phyloP scores from a whole-genome alignment of 1,140 invertebrate species.

The Anastatus disparis region DNA sequence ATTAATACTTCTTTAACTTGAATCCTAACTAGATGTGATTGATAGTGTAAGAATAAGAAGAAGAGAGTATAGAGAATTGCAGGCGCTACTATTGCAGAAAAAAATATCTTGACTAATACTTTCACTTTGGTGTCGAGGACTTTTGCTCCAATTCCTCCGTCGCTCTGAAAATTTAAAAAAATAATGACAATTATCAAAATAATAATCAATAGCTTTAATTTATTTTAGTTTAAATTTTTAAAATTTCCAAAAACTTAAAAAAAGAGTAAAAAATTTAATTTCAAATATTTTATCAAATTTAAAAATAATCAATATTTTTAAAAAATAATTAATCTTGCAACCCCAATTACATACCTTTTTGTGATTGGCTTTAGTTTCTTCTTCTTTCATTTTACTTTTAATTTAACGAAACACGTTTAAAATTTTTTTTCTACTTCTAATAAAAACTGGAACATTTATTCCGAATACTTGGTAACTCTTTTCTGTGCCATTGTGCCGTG shows the following conservation, averaged over 20 bases:
- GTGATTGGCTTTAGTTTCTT: background rate
- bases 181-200: background rate
- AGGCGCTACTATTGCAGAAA: conserved; percentile 48
- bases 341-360: conserved; percentile 25
- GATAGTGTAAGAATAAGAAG: conserved; percentile 45
- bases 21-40: conserved; percentile 37
- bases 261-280: background rate
- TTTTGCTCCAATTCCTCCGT: conserved; percentile 2
- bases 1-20: conserved; percentile 25
- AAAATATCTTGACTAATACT: conserved; percentile 45
- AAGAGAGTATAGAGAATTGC: conserved; percentile 50
- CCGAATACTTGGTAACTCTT: background rate
- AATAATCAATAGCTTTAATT: background rate
- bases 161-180: conserved; percentile 18
- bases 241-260: no score
- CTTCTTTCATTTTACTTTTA: conserved; percentile 6
- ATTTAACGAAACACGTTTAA: background rate
- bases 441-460: background rate
- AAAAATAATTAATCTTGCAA: no score
- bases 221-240: no score
- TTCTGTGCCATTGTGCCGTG: background rate
- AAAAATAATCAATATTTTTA: background rate
- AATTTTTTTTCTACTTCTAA: conserved; percentile 1
- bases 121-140: conserved; percentile 53
- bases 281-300: background rate